These are phyloP conservation scores for Mellivora capensis DNA, from an alignment of 2,113 vertebrate genomes.

Conservation along the genomic window DNA sequence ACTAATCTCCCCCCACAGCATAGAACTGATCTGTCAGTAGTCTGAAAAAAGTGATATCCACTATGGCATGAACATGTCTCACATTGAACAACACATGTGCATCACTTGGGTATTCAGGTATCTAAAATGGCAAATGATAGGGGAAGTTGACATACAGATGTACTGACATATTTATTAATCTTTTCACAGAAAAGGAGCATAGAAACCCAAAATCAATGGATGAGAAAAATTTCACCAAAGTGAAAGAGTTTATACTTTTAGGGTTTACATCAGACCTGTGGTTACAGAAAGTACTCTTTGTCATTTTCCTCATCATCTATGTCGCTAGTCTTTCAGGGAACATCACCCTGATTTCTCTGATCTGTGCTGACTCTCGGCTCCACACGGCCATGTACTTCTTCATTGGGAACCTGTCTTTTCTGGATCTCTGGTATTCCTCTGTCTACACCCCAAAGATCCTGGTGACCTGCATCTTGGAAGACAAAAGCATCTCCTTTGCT, in stretches of 20 bases:
- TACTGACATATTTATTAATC: background rate
- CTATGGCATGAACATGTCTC: background rate
- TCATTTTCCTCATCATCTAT: constrained; percentile 65
- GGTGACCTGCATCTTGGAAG: constrained; percentile 53
- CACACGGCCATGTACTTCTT: constrained; percentile 74
- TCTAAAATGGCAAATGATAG: background rate
- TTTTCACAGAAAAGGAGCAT: background rate
- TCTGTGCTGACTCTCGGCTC: constrained; percentile 48
- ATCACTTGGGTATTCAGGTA: background rate
- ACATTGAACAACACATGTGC: rapidly evolving
- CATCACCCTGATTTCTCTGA: constrained; percentile 55
- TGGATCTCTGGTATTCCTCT: constrained; percentile 69
- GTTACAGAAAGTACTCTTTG: constrained; percentile 40
- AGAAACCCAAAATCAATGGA: background rate
- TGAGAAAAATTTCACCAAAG: constrained; percentile 32
- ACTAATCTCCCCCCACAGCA: background rate
- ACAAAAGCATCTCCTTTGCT: constrained; percentile 65
- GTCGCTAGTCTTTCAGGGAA: constrained; percentile 53
- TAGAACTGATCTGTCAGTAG: background rate
- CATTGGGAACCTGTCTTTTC: constrained; percentile 66
- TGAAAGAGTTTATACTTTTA: constrained; percentile 58
- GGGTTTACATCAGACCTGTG: constrained; percentile 47
- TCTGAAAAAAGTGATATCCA: background rate
- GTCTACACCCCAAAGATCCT: constrained; percentile 66
- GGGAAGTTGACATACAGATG: background rate